Evolutionary conservation across 1,140 invertebrate genomes (phyloP).

Genomic region (Pomacea maculata): DNA sequence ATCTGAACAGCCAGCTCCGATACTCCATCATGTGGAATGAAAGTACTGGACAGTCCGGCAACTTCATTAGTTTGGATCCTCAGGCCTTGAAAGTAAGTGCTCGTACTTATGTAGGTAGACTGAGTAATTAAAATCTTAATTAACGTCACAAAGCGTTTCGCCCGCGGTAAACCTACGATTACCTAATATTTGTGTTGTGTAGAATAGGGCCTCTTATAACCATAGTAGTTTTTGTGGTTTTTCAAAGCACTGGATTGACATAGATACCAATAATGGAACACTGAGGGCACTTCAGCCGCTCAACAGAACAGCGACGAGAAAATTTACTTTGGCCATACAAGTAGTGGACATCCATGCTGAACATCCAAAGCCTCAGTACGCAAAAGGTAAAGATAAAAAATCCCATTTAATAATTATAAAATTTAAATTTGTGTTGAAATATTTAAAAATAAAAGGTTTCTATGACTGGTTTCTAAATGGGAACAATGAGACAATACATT

Average conservation of each 20-base stretch:
- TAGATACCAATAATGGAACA: background rate
- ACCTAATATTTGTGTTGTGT: slow-evolving; percentile 67
- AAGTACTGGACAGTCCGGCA: background rate
- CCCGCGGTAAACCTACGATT: slow-evolving; percentile 1
- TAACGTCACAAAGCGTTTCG: slow-evolving; percentile 17
- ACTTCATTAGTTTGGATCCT: background rate
- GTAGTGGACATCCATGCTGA: background rate
- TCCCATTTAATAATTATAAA: too few species aligned
- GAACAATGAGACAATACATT: too few species aligned
- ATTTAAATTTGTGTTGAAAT: too few species aligned
- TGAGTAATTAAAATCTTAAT: slow-evolving; percentile 10
- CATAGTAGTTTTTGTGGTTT: too few species aligned
- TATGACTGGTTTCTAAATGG: too few species aligned
- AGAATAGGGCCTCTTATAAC: too few species aligned
- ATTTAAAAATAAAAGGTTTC: too few species aligned
- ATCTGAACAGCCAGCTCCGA: background rate
- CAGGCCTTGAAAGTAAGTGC: too few species aligned
- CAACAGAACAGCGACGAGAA: background rate
- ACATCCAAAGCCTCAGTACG: background rate
- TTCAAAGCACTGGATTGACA: background rate
- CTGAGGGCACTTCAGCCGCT: background rate
- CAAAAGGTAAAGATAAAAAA: background rate
- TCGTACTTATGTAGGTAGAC: background rate
- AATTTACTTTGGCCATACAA: background rate
- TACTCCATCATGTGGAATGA: slow-evolving; percentile 1